Percentiles rank a stretch among this genome's conserved stretches.
phyloP scores from a whole-genome alignment of 2,113 vertebrate genomes.

The Rhea americana region DNA sequence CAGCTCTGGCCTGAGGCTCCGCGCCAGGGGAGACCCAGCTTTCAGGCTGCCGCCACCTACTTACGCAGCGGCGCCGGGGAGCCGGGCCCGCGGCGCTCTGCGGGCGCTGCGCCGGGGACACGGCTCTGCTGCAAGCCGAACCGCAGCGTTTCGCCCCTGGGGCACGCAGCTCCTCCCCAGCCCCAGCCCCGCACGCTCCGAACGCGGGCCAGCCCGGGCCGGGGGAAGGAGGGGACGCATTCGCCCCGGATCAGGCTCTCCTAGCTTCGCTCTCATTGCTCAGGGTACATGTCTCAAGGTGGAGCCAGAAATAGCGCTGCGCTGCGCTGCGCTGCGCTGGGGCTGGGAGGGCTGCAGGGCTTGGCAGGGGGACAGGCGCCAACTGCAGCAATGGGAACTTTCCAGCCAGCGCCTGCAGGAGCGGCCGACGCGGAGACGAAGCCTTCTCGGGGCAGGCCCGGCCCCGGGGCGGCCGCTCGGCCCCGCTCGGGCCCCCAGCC shows the following conservation, averaged over 20 bases:
- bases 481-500: neutral
- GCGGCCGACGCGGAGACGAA: accelerated
- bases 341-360: constrained; percentile 54
- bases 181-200: neutral
- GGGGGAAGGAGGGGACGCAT: neutral
- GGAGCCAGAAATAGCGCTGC: constrained; percentile 65
- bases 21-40: neutral
- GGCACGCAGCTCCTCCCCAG: neutral
- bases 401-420: constrained; percentile 17
- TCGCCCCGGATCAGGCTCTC: neutral
- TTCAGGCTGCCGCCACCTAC: neutral
- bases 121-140: neutral
- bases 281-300: constrained; percentile 58
- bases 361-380: constrained; percentile 56
- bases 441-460: neutral
- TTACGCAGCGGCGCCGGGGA: neutral
- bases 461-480: accelerated
- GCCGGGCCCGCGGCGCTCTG: neutral
- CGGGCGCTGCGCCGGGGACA: neutral
- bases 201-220: neutral
- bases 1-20: accelerated
- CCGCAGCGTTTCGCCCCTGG: neutral
- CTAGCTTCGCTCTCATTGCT: constrained; percentile 6
- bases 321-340: constrained; percentile 38
- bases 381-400: constrained; percentile 60